These are phyloP conservation scores for Zaprionus africanus DNA, from an alignment of 1,140 invertebrate genomes.

Conservation along the genomic window DNA sequence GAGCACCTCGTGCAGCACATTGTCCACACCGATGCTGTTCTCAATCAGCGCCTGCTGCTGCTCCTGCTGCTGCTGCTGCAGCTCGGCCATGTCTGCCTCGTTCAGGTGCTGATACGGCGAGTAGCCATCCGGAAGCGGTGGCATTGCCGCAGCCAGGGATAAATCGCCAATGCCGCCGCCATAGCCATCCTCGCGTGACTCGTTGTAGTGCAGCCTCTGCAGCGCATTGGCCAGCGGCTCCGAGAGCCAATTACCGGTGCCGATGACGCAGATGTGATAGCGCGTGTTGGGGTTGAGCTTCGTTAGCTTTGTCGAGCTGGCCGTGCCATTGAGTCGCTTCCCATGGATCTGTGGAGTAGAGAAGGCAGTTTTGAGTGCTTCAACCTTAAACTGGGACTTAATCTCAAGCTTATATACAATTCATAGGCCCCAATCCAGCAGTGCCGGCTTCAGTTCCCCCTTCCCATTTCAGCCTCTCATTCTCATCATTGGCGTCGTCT, in stretches of 20 bases:
- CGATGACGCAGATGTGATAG: conserved; percentile 94
- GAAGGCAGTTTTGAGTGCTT: conserved; percentile 53
- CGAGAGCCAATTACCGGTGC: conserved; percentile 89
- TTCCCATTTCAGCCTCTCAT: not conserved
- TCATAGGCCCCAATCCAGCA: conserved; percentile 2
- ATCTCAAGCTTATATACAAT: conserved; percentile 19
- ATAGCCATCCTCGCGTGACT: conserved; percentile 62
- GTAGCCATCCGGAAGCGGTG: conserved; percentile 56
- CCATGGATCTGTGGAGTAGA: conserved; percentile 87
- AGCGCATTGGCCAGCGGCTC: conserved; percentile 84
- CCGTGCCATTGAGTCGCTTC: conserved; percentile 88
- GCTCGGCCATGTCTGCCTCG: conserved; percentile 18
- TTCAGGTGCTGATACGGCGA: conserved; percentile 62
- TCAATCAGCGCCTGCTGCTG: conserved; percentile 68
- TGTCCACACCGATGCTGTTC: conserved; percentile 84
- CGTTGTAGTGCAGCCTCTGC: conserved; percentile 84
- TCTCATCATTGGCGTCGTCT: conserved; percentile 12
- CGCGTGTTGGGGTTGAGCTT: conserved; percentile 90
- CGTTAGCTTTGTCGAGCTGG: conserved; percentile 89
- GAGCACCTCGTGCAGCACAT: conserved; percentile 87
- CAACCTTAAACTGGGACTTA: conserved; percentile 10
- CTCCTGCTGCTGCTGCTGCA: conserved; percentile 28
- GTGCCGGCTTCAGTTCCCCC: not conserved
- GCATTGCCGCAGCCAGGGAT: conserved; percentile 17
- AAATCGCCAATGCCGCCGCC: conserved; percentile 4